Percentiles rank a stretch among this genome's conserved stretches.
phyloP scores from a whole-genome alignment of 2,888 invertebrate genomes.

The Lasioglossum villosulum region DNA sequence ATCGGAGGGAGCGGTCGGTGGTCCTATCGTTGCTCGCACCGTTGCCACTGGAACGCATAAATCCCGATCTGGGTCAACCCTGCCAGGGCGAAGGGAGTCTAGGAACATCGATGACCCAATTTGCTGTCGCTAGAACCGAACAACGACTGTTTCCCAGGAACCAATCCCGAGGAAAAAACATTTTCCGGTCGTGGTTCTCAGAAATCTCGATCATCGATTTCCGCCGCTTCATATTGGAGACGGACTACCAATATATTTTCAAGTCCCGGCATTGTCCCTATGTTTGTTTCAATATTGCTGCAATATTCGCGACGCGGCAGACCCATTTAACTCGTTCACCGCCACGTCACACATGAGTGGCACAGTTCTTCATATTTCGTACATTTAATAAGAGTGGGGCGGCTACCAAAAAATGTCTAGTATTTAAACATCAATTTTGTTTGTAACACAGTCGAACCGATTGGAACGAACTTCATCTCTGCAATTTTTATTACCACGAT shows the following conservation, averaged over 20 bases:
- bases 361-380: too few relatives aligned
- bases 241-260: not conserved
- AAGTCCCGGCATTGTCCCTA: not conserved
- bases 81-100: constrained; percentile 14
- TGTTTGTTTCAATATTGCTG: too few relatives aligned
- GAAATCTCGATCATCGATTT: not conserved
- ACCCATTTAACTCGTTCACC: too few relatives aligned
- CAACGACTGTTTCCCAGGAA: constrained; percentile 10
- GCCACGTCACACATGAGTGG: too few relatives aligned
- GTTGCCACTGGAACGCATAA: constrained; percentile 41
- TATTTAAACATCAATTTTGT: not conserved
- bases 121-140: not conserved
- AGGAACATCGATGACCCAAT: constrained; percentile 51
- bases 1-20: not conserved
- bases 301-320: too few relatives aligned
- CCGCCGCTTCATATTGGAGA: not conserved
- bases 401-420: too few relatives aligned
- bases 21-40: constrained; percentile 15
- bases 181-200: not conserved
- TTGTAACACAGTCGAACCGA: too few relatives aligned
- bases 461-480: not conserved
- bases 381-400: too few relatives aligned
- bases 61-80: constrained; percentile 48
- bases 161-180: not conserved
- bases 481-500: not conserved